Evolutionary conservation across 2,888 invertebrate genomes (phyloP).

Genomic region (Notodromas monacha): DNA sequence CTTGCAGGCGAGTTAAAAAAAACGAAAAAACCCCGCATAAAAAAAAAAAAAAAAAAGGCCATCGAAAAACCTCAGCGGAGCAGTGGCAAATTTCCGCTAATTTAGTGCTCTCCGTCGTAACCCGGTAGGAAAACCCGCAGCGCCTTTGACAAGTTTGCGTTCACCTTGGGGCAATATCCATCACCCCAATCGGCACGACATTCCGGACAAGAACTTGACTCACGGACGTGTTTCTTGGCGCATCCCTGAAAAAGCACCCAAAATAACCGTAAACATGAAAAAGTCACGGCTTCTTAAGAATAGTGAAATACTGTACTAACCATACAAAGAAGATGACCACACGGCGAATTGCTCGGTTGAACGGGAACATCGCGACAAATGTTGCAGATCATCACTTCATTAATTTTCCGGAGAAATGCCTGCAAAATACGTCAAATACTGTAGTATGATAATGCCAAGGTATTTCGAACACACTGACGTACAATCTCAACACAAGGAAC

Average conservation of each 20-base stretch:
- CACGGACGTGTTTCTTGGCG: conserved; percentile 28
- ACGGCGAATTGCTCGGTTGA: conserved; percentile 34
- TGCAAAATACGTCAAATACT: conserved; percentile 10
- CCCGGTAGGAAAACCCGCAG: conserved; percentile 30
- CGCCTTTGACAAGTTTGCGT: conserved; percentile 23
- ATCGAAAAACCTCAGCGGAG: no score
- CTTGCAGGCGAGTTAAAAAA: no score
- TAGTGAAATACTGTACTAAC: conserved; percentile 18
- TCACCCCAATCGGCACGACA: conserved; percentile 29
- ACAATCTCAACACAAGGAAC: no score
- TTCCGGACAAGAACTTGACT: conserved; percentile 28
- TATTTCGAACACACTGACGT: no score
- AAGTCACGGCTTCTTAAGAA: background rate
- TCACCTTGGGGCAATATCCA: conserved; percentile 21
- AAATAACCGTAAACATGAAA: conserved; percentile 6
- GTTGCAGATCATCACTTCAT: conserved; percentile 34
- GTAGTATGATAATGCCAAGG: no score
- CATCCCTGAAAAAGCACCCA: conserved; percentile 21
- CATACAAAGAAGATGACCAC: conserved; percentile 39
- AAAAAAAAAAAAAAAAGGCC: no score
- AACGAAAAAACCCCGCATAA: no score
- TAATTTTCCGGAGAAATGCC: conserved; percentile 28
- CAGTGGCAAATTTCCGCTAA: no score
- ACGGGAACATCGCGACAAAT: conserved; percentile 39
- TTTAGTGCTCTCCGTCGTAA: conserved; percentile 22